phyloP scores from a whole-genome alignment of 2,113 vertebrate genomes.

The Xiphophorus hellerii region DNA sequence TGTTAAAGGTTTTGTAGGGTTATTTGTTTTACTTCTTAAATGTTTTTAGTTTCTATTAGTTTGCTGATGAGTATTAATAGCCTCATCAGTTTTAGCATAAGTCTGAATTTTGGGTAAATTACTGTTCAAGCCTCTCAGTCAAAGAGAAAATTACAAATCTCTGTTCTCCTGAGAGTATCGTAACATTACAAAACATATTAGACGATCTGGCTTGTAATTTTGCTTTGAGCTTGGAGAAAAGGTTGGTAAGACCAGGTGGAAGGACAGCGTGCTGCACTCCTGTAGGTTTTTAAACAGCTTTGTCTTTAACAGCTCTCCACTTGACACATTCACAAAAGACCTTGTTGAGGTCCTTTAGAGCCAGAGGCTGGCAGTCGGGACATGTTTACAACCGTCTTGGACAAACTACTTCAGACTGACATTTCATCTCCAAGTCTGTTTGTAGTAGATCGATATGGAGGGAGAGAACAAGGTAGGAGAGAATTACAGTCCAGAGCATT shows the following conservation, averaged over 20 bases:
- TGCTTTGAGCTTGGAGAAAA: not conserved
- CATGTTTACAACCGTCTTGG: slow-evolving; percentile 63
- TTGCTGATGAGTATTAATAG: no score
- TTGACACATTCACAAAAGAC: slow-evolving; percentile 56
- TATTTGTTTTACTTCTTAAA: no score
- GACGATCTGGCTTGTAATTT: not conserved
- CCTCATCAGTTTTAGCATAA: no score
- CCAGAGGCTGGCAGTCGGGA: slow-evolving; percentile 38
- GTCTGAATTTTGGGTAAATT: no score
- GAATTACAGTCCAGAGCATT: slow-evolving; percentile 22
- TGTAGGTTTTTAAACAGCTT: slow-evolving; percentile 43
- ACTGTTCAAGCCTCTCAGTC: not conserved
- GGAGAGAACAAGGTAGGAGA: not conserved
- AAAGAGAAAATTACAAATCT: slow-evolving; percentile 12
- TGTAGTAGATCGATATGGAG: slow-evolving; percentile 48
- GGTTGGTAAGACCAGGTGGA: slow-evolving; percentile 2
- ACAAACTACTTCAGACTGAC: slow-evolving; percentile 51
- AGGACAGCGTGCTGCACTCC: slow-evolving; percentile 14
- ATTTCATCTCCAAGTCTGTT: slow-evolving; percentile 65
- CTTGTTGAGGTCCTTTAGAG: slow-evolving; percentile 50
- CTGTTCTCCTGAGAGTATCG: not conserved
- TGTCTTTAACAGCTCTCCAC: slow-evolving; percentile 30
- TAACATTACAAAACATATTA: not conserved
- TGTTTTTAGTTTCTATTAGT: no score
- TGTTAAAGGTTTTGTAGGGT: no score